These are phyloP conservation scores for Morbakka virulenta DNA, from an alignment of 30 jellyfish, hydroid and myxozoan genomes.

Conservation along the genomic window DNA sequence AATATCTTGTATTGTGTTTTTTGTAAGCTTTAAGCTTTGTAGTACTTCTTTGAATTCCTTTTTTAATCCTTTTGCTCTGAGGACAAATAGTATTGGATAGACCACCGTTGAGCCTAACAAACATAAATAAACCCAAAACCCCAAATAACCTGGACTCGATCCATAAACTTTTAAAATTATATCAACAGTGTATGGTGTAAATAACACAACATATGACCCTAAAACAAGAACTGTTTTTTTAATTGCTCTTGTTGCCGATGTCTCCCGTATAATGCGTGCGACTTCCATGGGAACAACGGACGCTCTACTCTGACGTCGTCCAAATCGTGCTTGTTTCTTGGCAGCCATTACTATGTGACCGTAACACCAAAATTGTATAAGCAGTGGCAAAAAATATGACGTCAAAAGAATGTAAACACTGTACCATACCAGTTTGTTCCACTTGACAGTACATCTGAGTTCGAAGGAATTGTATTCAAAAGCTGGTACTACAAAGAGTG, in stretches of 20 bases:
- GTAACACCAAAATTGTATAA: constrained; percentile 43
- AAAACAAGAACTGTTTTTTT: constrained; percentile 37
- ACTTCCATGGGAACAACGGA: constrained; percentile 65
- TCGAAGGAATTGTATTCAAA: constrained; percentile 3
- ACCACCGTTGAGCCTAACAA: background rate
- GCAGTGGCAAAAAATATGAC: constrained; percentile 38
- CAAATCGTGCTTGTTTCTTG: constrained; percentile 59
- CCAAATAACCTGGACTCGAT: background rate
- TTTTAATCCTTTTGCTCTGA: constrained; percentile 59
- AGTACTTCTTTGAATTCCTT: constrained; percentile 30
- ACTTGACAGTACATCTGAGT: constrained; percentile 46
- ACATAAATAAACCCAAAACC: background rate
- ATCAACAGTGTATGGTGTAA: constrained; percentile 37
- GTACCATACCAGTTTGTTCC: constrained; percentile 34
- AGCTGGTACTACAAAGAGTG: constrained; percentile 65
- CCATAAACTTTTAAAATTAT: background rate
- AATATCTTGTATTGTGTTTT: background rate
- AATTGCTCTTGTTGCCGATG: constrained; percentile 67
- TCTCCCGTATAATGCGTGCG: constrained; percentile 64
- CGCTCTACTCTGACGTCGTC: constrained; percentile 73
- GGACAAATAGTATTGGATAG: constrained; percentile 63
- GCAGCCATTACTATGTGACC: constrained; percentile 49
- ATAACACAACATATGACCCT: constrained; percentile 39
- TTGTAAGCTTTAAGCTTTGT: background rate
- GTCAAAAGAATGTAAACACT: constrained; percentile 15